Conservation (phyloP, 2,888 invertebrate species). For the Nemotelus pantherinus region DNA sequence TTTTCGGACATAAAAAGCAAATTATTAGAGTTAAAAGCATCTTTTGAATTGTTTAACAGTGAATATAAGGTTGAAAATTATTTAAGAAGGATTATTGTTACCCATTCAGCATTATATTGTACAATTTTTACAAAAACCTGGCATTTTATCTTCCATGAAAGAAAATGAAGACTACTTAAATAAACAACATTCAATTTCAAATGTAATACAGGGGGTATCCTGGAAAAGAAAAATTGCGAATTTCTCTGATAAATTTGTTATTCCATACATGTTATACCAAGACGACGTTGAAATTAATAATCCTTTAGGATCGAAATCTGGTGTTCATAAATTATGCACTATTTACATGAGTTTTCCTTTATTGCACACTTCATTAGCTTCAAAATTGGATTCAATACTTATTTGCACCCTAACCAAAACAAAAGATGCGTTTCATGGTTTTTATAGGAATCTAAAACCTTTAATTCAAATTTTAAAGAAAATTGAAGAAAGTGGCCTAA, state of each 20-base stretch:
- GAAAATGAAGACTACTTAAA: conserved; percentile 7
- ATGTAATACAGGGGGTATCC: conserved; percentile 38
- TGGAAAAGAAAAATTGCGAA: conserved; percentile 38
- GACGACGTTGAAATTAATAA: conserved; percentile 46
- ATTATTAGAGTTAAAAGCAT: too few relatives aligned
- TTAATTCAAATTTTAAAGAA: conserved; percentile 27
- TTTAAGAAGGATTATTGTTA: conserved; percentile 21
- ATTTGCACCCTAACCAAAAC: conserved; percentile 37
- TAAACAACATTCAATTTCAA: conserved; percentile 2
- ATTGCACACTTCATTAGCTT: conserved; percentile 31
- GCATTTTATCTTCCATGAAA: conserved; percentile 34
- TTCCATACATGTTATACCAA: conserved; percentile 45
- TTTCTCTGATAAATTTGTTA: conserved; percentile 26
- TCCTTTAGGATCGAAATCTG: conserved; percentile 43
- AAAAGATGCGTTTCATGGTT: conserved; percentile 9
- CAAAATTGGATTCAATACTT: conserved; percentile 45
- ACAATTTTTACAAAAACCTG: conserved; percentile 37
- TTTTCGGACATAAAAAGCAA: too few relatives aligned
- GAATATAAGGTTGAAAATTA: too few relatives aligned
- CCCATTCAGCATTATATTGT: conserved; percentile 38
- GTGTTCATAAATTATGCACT: conserved; percentile 39
- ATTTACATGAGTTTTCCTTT: conserved; percentile 43
- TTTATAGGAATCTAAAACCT: conserved; percentile 15
- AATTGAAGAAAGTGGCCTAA: conserved; percentile 43
- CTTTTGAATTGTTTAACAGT: too few relatives aligned